These are phyloP conservation scores for Dipus sagitta DNA, from an alignment of 2,797 vertebrate species.

Conservation along the genomic window DNA sequence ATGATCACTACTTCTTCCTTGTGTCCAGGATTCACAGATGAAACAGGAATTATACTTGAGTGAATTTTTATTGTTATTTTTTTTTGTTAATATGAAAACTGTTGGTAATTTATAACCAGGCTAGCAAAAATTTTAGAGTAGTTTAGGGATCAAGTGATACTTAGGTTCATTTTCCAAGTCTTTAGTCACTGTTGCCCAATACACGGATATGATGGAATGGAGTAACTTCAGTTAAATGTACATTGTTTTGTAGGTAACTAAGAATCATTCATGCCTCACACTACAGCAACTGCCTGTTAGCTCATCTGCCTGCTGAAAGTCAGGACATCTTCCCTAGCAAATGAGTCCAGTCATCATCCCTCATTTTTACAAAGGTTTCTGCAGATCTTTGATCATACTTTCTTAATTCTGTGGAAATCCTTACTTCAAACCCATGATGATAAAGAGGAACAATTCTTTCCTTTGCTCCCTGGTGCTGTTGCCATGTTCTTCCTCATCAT, in stretches of 20 bases:
- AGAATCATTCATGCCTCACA: not conserved
- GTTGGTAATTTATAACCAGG: not conserved
- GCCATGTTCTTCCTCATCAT: not conserved
- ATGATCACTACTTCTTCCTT: slow-evolving; percentile 15
- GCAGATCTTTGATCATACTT: not conserved
- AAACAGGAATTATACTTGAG: not conserved
- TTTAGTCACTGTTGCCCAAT: not conserved
- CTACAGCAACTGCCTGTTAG: not conserved
- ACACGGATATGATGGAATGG: not conserved
- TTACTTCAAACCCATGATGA: not conserved
- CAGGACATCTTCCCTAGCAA: no score
- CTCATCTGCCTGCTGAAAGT: not conserved
- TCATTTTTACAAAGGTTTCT: not conserved
- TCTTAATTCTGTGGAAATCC: not conserved
- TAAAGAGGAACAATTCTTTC: not conserved
- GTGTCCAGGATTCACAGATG: not conserved
- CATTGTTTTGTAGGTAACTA: not conserved
- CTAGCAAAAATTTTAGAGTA: not conserved
- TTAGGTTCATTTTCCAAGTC: not conserved
- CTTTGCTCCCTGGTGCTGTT: not conserved
- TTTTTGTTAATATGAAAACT: slow-evolving; percentile 39
- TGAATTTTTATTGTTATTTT: not conserved
- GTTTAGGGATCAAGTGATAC: not conserved
- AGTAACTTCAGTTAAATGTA: not conserved
- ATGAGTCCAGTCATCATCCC: not conserved